These are phyloP conservation scores for Mythimna loreyi DNA, from an alignment of 2,888 invertebrate genomes.

Conservation along the genomic window DNA sequence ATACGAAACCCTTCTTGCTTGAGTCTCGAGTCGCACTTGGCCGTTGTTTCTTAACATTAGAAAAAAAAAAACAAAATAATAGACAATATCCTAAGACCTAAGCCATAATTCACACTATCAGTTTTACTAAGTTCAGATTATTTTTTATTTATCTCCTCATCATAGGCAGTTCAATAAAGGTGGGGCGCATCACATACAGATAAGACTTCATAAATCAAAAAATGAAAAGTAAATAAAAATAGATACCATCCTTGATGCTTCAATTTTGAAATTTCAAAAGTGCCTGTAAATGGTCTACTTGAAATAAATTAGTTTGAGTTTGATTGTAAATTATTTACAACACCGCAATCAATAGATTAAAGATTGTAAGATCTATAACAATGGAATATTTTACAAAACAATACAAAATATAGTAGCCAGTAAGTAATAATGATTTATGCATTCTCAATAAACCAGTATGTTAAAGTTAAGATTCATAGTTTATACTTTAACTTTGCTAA, in stretches of 20 bases:
- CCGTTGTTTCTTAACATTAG: too few relatives aligned
- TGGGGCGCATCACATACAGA: background rate
- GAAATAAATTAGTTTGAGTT: too few relatives aligned
- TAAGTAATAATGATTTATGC: background rate
- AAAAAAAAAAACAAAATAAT: too few relatives aligned
- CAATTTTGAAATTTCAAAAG: too few relatives aligned
- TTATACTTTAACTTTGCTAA: background rate
- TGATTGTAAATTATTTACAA: slow-evolving; percentile 18
- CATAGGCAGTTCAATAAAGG: background rate
- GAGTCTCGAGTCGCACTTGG: too few relatives aligned
- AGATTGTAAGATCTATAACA: slow-evolving; percentile 15
- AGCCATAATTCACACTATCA: background rate
- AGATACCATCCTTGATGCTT: slow-evolving; percentile 13
- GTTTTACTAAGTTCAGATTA: background rate
- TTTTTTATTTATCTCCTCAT: background rate
- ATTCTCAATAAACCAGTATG: background rate
- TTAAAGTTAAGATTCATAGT: background rate
- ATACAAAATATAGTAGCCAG: background rate
- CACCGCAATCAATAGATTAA: slow-evolving; percentile 9
- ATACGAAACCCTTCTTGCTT: too few relatives aligned
- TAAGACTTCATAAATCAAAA: background rate
- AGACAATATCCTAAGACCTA: too few relatives aligned
- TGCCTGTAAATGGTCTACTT: too few relatives aligned
- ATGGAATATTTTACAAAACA: slow-evolving; percentile 1
- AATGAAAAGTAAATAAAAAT: slow-evolving; percentile 23